phyloP scores from a whole-genome alignment of 2,113 vertebrate species.

The Xyliphius kryptos region DNA sequence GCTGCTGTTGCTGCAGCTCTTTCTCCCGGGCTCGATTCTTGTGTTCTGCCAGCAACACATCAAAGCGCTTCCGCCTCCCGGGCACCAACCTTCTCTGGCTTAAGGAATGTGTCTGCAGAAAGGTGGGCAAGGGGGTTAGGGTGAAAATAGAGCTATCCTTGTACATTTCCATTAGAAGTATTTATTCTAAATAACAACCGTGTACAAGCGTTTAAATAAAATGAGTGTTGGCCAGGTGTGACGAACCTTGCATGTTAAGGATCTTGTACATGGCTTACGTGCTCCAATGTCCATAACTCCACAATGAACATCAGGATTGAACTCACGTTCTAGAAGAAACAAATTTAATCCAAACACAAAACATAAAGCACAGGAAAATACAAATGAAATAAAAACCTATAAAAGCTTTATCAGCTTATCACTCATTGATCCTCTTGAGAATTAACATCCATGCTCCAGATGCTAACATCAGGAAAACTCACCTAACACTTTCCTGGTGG shows the following conservation, averaged over 20 bases:
- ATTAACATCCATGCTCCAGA: neutral
- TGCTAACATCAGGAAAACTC: constrained; percentile 33
- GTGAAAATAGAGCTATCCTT: too few species aligned
- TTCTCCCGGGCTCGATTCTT: constrained; percentile 95
- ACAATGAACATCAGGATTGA: constrained; percentile 97
- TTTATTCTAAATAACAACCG: too few species aligned
- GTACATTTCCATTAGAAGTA: too few species aligned
- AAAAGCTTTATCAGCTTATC: too few species aligned
- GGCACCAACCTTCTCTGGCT: constrained; percentile 95
- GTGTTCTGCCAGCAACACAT: constrained; percentile 93
- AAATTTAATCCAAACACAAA: too few species aligned
- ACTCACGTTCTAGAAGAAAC: constrained; percentile 82
- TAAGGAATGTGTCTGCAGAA: constrained; percentile 99
- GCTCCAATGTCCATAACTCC: constrained; percentile 91
- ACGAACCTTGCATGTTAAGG: constrained; percentile 97
- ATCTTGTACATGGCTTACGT: constrained; percentile 97
- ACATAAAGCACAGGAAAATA: too few species aligned
- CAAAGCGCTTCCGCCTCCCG: constrained; percentile 95
- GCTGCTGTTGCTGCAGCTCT: constrained; percentile 81
- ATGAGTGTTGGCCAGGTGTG: too few species aligned
- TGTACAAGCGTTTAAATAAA: too few species aligned
- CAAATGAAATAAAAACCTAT: too few species aligned
- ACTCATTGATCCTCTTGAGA: too few species aligned
- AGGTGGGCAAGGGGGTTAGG: too few species aligned
- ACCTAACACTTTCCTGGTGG: constrained; percentile 93